Evolutionary conservation across 2,797 vertebrate genomes (phyloP).

Genomic region (Choloepus didactylus): DNA sequence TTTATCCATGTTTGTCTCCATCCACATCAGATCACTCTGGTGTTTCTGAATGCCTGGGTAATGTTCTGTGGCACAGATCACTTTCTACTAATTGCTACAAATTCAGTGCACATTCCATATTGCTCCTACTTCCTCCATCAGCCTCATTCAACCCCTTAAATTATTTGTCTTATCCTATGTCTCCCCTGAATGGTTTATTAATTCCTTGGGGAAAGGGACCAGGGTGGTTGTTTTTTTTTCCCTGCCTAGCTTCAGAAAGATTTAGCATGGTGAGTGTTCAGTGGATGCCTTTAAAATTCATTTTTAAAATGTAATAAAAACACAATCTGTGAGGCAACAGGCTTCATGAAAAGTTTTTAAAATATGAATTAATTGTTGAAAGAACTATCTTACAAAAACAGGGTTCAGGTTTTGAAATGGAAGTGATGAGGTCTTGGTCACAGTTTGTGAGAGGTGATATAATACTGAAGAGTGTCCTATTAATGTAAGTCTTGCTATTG

Average conservation of each 20-base stretch:
- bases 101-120: neutral
- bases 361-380: neutral
- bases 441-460: neutral
- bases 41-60: neutral
- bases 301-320: constrained; percentile 1
- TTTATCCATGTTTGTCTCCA: neutral
- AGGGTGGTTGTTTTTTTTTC: constrained; percentile 21
- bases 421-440: neutral
- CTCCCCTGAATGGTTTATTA: neutral
- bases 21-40: neutral
- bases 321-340: neutral
- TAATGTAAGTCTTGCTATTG: neutral
- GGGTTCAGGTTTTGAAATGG: neutral
- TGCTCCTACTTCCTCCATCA: neutral
- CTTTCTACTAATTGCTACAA: constrained; percentile 4
- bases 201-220: neutral
- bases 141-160: neutral
- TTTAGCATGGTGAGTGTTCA: neutral
- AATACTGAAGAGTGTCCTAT: neutral
- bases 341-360: neutral
- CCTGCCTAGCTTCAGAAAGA: neutral
- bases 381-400: neutral
- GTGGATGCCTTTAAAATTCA: neutral
- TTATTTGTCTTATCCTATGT: neutral
- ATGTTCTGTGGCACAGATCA: neutral